These are phyloP conservation scores for Bimastos eiseni DNA, from an alignment of 2,888 invertebrate species.

Conservation along the genomic window DNA sequence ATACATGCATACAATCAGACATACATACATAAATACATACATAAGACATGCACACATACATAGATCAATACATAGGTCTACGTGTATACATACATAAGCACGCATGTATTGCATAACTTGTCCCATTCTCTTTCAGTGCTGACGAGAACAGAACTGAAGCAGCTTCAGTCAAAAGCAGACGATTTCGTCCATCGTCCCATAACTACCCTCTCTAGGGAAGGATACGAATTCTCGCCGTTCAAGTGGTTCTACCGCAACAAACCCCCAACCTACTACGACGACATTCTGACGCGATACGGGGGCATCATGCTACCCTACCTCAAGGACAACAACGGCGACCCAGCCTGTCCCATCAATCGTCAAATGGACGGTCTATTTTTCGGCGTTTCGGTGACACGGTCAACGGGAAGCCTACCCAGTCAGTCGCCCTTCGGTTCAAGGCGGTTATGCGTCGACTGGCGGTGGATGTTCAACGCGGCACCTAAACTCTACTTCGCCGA, in stretches of 20 bases:
- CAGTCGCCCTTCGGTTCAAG: not conserved
- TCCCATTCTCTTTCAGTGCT: not conserved
- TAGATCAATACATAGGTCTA: too few species aligned
- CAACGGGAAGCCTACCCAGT: not conserved
- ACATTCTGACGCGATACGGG: not conserved
- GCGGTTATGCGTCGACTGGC: not conserved
- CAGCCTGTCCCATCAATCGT: not conserved
- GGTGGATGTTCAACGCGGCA: not conserved
- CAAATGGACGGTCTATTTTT: not conserved
- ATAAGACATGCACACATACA: too few species aligned
- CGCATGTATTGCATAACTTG: too few species aligned
- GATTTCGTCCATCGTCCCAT: not conserved
- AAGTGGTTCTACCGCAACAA: slow-evolving; percentile 17
- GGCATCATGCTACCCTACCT: not conserved
- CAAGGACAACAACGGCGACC: slow-evolving; percentile 20
- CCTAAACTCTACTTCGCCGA: slow-evolving; percentile 2
- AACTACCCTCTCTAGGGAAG: not conserved
- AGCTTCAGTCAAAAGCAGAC: not conserved
- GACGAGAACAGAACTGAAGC: not conserved
- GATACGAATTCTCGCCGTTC: not conserved
- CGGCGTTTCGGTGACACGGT: not conserved
- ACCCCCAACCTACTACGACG: not conserved
- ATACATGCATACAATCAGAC: too few species aligned
- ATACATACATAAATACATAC: too few species aligned
- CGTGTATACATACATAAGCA: too few species aligned